Conservation (phyloP, 2,113 vertebrate species). For the Otus sunia region DNA sequence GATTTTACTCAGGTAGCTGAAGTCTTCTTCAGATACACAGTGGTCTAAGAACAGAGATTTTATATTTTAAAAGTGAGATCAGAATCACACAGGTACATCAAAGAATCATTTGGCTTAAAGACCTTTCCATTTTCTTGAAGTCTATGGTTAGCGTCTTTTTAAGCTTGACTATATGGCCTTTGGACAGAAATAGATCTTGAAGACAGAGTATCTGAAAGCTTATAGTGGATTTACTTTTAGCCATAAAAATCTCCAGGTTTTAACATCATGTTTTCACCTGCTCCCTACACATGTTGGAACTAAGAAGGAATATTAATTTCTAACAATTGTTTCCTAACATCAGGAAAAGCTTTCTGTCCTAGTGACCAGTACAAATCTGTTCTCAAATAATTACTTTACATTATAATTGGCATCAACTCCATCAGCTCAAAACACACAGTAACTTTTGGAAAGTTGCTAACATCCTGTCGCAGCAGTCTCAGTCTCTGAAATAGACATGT, state of each 20-base stretch:
- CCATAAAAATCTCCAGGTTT: neutral
- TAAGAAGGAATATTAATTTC: neutral
- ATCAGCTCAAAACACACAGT: neutral
- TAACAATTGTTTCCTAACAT: neutral
- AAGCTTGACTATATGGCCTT: neutral
- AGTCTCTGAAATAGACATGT: neutral
- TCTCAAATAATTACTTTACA: neutral
- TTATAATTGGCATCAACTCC: neutral
- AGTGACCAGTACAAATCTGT: neutral
- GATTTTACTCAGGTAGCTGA: neutral
- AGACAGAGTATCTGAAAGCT: neutral
- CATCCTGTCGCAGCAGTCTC: neutral
- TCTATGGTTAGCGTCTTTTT: neutral
- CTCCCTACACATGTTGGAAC: neutral
- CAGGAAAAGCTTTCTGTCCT: neutral
- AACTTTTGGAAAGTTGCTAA: neutral
- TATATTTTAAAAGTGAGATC: neutral
- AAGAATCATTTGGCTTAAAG: neutral
- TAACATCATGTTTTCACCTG: neutral
- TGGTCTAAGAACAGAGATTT: neutral
- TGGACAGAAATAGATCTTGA: neutral
- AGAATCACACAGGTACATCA: neutral
- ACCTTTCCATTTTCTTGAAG: neutral
- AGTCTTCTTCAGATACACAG: neutral
- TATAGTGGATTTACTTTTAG: neutral